Base-by-base conservation (phyloP, 2,888 invertebrate genomes). In the Tetramorium bicarinatum region DNA sequence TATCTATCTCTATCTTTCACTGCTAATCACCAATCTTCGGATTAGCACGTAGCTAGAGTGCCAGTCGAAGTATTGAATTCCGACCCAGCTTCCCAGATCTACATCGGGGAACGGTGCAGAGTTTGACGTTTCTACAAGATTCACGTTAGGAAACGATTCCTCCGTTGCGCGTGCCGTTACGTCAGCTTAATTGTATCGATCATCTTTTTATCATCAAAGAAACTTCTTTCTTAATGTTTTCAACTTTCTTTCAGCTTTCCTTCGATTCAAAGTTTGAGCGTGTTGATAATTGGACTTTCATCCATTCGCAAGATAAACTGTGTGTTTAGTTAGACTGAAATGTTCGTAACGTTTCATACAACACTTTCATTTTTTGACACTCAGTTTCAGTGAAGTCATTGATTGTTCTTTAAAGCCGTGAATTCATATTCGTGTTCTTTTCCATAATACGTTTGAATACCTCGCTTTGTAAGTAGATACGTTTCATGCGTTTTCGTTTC, bases 11-110 rank as follows among this genome's bases (percentile, higher is more conserved):
- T 71, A 67, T 80, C 85, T 61, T 61, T 62, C 59, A 62, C 62
- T 69, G 61, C 80, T 87, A 88, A 86, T 87, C 82, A 83, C 71
- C 56, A 71, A 88, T 88, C 88, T 86, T 87, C 82, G 66, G 87
- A 82, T 83, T 88, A 82, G n/a, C 83, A 71, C 83, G 81, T 77
- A 81, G 77, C 44, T 49, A 25, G 44, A 85, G 76, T 77, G 71
- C 29, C 41, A n/a, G 80, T 49, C 72, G 77, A 83, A 83, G 83
- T 88, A 81, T 56, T 54, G 74, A 81, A 85, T 88, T 69, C 76
- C 80, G 64, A 82, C 76, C 82, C 38, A 67, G 52, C 59, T 81
- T 74, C 34, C 38, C n/a, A 64, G 44, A 72, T 34, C 62, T 71
- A 56, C 79, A 69, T 67, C 54, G 85, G 49, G 85, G 15, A 66